Percentiles rank a stretch among this genome's conserved stretches.
Evolutionary conservation across 2,797 vertebrate genomes (phyloP).

Genomic region (Melanogrammus aeglefinus): DNA sequence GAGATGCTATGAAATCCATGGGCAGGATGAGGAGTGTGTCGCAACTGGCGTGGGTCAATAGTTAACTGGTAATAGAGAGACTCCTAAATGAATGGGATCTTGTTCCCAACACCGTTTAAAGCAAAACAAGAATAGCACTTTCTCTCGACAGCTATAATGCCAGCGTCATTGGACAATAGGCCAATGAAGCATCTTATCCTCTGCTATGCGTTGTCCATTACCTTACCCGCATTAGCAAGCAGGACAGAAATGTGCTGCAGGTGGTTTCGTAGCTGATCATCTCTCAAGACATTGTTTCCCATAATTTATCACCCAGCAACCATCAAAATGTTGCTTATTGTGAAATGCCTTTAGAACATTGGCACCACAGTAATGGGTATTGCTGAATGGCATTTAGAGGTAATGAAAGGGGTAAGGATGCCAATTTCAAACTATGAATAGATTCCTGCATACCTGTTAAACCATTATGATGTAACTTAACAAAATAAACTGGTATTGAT

Average conservation of each 20-base stretch:
- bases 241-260: conserved; percentile 27
- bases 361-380: neutral
- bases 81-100: conserved; percentile 34
- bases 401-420: neutral
- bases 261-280: conserved; percentile 8
- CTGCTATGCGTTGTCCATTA: neutral
- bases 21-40: conserved; percentile 46
- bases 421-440: neutral
- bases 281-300: conserved; percentile 22
- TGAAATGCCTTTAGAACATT: neutral
- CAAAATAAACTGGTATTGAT: neutral
- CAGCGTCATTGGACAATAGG: neutral
- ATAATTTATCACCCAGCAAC: neutral
- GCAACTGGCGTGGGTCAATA: conserved; percentile 49
- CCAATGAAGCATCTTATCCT: conserved; percentile 12
- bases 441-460: neutral
- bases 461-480: neutral
- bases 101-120: conserved; percentile 16
- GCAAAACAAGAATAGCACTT: conserved; percentile 22
- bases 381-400: neutral
- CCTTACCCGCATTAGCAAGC: conserved; percentile 5
- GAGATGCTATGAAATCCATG: conserved; percentile 47
- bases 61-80: conserved; percentile 46
- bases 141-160: conserved; percentile 17
- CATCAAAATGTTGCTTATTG: neutral